phyloP scores from a whole-genome alignment of 2,113 vertebrate species.

The Oryzias woworae region DNA sequence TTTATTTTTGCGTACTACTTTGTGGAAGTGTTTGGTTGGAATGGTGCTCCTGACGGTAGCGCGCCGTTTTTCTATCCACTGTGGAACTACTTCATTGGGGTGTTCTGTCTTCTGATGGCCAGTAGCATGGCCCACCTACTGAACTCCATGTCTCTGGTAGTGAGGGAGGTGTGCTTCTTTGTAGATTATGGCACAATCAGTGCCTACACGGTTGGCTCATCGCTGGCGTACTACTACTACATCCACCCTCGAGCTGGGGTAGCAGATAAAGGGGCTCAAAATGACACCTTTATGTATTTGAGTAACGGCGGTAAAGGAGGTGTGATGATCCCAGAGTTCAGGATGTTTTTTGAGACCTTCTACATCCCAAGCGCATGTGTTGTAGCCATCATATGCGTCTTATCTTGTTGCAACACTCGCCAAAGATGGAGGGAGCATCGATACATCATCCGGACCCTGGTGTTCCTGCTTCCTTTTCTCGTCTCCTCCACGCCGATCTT shows the following conservation, averaged over 20 bases:
- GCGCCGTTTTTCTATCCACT: constrained; percentile 78
- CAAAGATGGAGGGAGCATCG: constrained; percentile 74
- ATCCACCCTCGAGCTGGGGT: constrained; percentile 73
- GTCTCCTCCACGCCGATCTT: constrained; percentile 77
- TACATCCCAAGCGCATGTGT: constrained; percentile 77
- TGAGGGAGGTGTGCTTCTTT: constrained; percentile 81
- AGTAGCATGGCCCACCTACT: constrained; percentile 83
- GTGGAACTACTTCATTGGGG: constrained; percentile 81
- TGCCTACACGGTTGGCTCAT: constrained; percentile 78
- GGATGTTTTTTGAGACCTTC: constrained; percentile 66
- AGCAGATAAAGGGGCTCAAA: constrained; percentile 23
- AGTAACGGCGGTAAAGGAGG: background rate
- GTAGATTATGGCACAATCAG: constrained; percentile 83
- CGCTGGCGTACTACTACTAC: constrained; percentile 80
- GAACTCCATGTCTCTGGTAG: constrained; percentile 80
- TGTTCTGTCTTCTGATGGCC: constrained; percentile 75
- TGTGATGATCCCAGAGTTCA: constrained; percentile 15
- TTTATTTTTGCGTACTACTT: constrained; percentile 77
- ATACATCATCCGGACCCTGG: constrained; percentile 78
- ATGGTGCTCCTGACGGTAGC: constrained; percentile 1
- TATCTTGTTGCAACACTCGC: constrained; percentile 80
- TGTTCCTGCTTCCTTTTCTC: constrained; percentile 78
- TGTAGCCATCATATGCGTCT: constrained; percentile 74
- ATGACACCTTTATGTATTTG: constrained; percentile 9
- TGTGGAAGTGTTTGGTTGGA: constrained; percentile 72